Percentiles rank a stretch among this genome's conserved stretches.
These are phyloP conservation scores for Heliconius himera DNA, from an alignment of 1,140 invertebrate species.

Conservation along the genomic window DNA sequence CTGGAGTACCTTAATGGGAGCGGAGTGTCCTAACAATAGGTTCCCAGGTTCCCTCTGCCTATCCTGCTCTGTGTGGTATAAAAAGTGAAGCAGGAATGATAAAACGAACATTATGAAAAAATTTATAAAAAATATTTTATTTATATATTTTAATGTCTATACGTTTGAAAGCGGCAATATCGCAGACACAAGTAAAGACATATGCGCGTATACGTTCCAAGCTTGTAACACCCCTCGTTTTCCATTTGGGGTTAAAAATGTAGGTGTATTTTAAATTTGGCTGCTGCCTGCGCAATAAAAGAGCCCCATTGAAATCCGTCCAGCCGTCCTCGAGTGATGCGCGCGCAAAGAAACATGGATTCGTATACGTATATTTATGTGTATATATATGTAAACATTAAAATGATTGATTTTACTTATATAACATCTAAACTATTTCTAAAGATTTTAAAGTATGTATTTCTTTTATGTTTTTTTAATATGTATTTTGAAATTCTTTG, in stretches of 20 bases:
- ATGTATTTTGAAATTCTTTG: too few relatives aligned
- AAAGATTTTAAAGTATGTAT: neutral
- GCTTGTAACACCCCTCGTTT: conserved; percentile 8
- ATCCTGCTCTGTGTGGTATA: too few relatives aligned
- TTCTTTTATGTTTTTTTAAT: neutral
- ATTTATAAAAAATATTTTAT: neutral
- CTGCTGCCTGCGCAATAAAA: conserved; percentile 12
- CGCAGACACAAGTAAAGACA: conserved; percentile 1
- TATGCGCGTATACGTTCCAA: neutral
- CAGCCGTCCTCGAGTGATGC: conserved; percentile 11
- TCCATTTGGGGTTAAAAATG: conserved; percentile 11
- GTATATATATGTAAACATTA: neutral
- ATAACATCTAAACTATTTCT: neutral
- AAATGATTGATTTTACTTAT: conserved; percentile 4
- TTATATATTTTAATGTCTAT: neutral
- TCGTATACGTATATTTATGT: neutral
- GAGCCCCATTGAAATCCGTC: conserved; percentile 12
- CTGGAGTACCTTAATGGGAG: too few relatives aligned
- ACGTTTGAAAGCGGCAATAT: neutral
- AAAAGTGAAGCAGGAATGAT: too few relatives aligned
- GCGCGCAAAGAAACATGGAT: conserved; percentile 10
- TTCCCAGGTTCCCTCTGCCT: too few relatives aligned
- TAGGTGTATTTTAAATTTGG: conserved; percentile 15
- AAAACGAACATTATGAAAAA: too few relatives aligned
- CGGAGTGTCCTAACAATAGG: too few relatives aligned